These are phyloP conservation scores for Plectrocnemia conspersa DNA, from an alignment of 1,140 invertebrate species.

Conservation along the genomic window DNA sequence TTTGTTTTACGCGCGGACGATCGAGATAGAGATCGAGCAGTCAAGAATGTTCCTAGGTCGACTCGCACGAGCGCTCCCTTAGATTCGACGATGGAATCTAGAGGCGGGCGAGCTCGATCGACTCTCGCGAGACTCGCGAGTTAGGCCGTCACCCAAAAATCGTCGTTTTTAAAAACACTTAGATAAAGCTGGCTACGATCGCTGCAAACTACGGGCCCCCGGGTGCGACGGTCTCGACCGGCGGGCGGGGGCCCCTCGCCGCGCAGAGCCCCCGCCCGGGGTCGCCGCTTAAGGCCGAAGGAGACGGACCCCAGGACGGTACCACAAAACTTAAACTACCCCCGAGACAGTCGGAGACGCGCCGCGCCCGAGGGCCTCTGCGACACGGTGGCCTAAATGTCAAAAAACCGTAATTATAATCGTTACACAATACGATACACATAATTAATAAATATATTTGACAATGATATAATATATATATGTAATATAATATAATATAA, in stretches of 20 bases:
- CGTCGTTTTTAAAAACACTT: constrained; percentile 29
- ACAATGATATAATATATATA: too few species aligned
- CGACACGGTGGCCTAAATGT: constrained; percentile 26
- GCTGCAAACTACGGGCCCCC: constrained; percentile 32
- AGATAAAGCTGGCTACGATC: constrained; percentile 35
- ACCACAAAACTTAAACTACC: constrained; percentile 6
- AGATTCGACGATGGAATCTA: too few species aligned
- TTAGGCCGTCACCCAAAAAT: constrained; percentile 32
- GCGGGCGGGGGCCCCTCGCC: constrained; percentile 6
- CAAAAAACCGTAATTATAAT: constrained; percentile 33
- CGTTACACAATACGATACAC: background rate
- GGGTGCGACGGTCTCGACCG: too few species aligned
- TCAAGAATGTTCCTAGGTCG: too few species aligned
- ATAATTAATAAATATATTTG: too few species aligned
- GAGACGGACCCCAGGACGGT: constrained; percentile 4
- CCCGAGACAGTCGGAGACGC: background rate
- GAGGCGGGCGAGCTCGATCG: background rate
- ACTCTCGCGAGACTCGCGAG: background rate
- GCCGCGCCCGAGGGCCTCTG: constrained; percentile 11
- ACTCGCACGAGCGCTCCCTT: too few species aligned
- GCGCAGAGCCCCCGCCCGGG: background rate
- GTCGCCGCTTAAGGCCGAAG: background rate
- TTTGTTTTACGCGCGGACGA: too few species aligned
- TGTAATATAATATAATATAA: background rate
- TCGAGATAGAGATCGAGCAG: too few species aligned